These are phyloP conservation scores for Pelodytes ibericus DNA, from an alignment of 2,797 vertebrate species.

Conservation along the genomic window DNA sequence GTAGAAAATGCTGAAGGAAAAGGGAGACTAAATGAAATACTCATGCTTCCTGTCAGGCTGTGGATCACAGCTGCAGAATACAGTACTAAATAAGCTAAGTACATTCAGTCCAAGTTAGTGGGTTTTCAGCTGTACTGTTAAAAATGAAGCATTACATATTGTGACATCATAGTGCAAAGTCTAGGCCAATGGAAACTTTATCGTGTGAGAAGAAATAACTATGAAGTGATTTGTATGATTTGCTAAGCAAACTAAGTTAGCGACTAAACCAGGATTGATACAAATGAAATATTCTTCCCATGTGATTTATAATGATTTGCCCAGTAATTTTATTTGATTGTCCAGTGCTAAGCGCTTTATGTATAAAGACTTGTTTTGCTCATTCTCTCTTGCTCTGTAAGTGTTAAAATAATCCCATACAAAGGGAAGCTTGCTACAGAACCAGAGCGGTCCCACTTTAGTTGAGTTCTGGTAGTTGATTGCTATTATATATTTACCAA, in stretches of 20 bases:
- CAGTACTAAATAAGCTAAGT: slow-evolving; percentile 1
- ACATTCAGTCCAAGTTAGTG: background rate
- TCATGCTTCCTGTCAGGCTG: slow-evolving; percentile 15
- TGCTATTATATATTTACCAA: no score
- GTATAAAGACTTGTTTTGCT: no score
- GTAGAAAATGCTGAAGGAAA: background rate
- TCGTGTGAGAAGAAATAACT: background rate
- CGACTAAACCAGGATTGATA: no score
- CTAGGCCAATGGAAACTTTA: background rate
- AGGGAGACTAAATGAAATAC: slow-evolving; percentile 6
- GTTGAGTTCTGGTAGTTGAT: no score
- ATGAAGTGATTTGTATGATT: background rate
- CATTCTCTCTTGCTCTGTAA: no score
- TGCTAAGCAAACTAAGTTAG: background rate
- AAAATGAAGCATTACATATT: background rate
- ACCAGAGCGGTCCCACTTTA: no score
- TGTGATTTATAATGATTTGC: no score
- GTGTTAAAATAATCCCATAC: no score
- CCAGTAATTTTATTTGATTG: no score
- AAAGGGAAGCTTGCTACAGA: no score
- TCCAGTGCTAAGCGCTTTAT: no score
- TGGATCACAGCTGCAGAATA: slow-evolving; percentile 12
- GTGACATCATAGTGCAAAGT: background rate
- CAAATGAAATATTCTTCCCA: no score
- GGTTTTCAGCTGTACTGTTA: background rate